Conservation (phyloP, 2,113 vertebrate species). For the Limnothrissa miodon region DNA sequence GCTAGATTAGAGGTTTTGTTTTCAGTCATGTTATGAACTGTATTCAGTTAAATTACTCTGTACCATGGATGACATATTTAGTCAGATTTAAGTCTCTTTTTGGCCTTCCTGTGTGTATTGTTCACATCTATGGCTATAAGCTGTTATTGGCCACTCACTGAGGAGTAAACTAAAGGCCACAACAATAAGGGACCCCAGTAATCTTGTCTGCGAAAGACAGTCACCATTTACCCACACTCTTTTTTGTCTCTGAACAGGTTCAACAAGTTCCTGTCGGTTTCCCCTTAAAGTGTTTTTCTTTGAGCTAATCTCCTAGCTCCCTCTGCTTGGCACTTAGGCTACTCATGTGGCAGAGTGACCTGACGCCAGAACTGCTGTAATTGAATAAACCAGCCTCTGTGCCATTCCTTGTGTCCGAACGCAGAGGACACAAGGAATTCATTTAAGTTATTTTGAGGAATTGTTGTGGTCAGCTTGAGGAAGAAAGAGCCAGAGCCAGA, state of each 20-base stretch:
- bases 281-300: not conserved
- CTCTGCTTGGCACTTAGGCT: not conserved
- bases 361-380: not conserved
- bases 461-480: too few species aligned
- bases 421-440: not conserved
- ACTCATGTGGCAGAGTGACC: not conserved
- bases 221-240: not conserved
- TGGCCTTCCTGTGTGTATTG: not conserved
- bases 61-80: not conserved
- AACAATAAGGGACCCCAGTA: not conserved
- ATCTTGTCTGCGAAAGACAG: not conserved
- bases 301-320: not conserved
- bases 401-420: not conserved
- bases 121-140: not conserved
- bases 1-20: not conserved
- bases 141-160: not conserved
- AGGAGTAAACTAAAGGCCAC: not conserved
- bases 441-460: not conserved
- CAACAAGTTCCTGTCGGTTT: not conserved
- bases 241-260: slow-evolving; percentile 4
- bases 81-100: not conserved
- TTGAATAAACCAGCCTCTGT: not conserved
- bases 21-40: not conserved
- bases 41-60: not conserved
- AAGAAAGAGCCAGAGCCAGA: too few species aligned